Conservation (phyloP, 1,140 invertebrate genomes). For the Meteorus sp. region DNA sequence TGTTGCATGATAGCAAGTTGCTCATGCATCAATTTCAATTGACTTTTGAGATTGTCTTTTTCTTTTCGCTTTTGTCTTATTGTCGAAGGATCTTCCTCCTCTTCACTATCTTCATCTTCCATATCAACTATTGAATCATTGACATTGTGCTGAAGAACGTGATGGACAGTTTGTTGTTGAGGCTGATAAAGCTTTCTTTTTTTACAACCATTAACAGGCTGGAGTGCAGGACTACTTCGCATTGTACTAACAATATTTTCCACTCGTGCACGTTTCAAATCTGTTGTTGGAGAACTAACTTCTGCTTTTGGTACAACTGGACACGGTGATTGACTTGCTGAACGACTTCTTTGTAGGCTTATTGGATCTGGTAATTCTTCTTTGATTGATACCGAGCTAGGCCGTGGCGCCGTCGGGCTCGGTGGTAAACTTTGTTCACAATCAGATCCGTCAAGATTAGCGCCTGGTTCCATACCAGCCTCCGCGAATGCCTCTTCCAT, state of each 20-base stretch:
- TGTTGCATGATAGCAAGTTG: slow-evolving; percentile 89
- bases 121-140: slow-evolving; percentile 72
- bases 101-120: slow-evolving; percentile 75
- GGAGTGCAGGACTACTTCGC: slow-evolving; percentile 78
- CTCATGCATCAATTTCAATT: slow-evolving; percentile 84
- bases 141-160: slow-evolving; percentile 61
- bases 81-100: slow-evolving; percentile 71
- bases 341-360: slow-evolving; percentile 53
- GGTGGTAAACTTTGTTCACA: slow-evolving; percentile 67
- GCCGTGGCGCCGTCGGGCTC: slow-evolving; percentile 64
- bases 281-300: slow-evolving; percentile 58
- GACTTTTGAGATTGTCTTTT: slow-evolving; percentile 81
- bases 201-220: slow-evolving; percentile 86
- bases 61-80: slow-evolving; percentile 81
- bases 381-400: slow-evolving; percentile 60
- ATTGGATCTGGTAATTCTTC: slow-evolving; percentile 68
- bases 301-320: slow-evolving; percentile 52
- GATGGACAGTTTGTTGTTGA: slow-evolving; percentile 75
- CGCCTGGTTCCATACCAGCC: slow-evolving; percentile 61
- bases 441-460: slow-evolving; percentile 69
- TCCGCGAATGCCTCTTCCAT: slow-evolving; percentile 65
- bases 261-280: slow-evolving; percentile 87
- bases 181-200: slow-evolving; percentile 97
- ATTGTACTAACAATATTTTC: slow-evolving; percentile 94
- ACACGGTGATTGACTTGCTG: slow-evolving; percentile 50